Evolutionary conservation across 2,797 vertebrate genomes (phyloP).

Genomic region (Miichthys miiuy): DNA sequence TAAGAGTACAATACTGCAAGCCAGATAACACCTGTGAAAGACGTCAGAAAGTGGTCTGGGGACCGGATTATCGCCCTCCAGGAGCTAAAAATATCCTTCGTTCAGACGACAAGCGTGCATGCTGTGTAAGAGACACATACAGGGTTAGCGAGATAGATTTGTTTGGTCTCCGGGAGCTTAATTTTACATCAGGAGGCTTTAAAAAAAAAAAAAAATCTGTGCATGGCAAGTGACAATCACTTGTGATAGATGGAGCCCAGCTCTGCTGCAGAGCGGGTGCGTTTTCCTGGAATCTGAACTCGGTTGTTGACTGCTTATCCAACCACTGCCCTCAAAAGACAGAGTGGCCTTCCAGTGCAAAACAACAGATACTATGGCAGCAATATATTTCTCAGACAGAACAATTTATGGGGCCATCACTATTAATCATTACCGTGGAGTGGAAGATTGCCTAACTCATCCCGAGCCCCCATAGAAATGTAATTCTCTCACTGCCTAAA

Average conservation of each 20-base stretch:
- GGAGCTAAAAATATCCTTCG: conserved; percentile 42
- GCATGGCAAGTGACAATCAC: conserved; percentile 11
- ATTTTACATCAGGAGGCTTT: conserved; percentile 36
- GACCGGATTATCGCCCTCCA: conserved; percentile 17
- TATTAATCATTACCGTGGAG: conserved; percentile 74
- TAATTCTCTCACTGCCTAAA: conserved; percentile 68
- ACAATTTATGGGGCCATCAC: conserved; percentile 77
- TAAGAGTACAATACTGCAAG: background rate
- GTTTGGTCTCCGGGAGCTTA: conserved; percentile 25
- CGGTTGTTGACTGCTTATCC: conserved; percentile 45
- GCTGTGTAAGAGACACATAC: background rate
- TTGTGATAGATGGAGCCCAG: background rate
- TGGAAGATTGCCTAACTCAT: conserved; percentile 69
- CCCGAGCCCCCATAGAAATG: conserved; percentile 68
- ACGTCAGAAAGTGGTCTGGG: conserved; percentile 5
- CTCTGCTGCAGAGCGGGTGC: conserved; percentile 7
- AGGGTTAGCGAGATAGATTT: conserved; percentile 29
- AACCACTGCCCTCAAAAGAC: conserved; percentile 50
- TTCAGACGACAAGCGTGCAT: conserved; percentile 23
- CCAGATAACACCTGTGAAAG: conserved; percentile 25
- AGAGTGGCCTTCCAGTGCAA: conserved; percentile 49
- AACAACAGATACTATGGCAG: conserved; percentile 67
- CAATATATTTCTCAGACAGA: conserved; percentile 68
- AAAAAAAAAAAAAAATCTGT: conserved; percentile 10
- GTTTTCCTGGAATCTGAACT: conserved; percentile 29